Base-by-base conservation (phyloP, 2,888 invertebrate genomes). In the Lithophane ornitopus region DNA sequence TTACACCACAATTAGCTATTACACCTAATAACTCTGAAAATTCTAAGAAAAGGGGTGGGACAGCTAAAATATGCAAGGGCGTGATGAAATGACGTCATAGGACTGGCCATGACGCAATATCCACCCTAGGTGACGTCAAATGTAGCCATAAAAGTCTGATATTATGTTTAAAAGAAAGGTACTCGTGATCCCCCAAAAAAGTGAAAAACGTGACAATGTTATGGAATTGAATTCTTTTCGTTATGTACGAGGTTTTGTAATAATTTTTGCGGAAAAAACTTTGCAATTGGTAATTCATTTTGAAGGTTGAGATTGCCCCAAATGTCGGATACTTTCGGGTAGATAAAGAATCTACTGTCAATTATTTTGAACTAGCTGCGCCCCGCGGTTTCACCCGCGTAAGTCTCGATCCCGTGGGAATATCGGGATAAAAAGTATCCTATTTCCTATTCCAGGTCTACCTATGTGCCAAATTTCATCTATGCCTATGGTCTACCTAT, bases 81-180 rank as follows among this genome's bases (percentile, higher is more conserved):
- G 41, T 70, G 34, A 49, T 26, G 0, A 1, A 41, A 67, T 70
- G 19, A 28, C 70, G 81, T 81, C 62, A 84, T 41, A 2, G 0
- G 2, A 16, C 49, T 3, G 22, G 34, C 3, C 7, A 16, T 81
- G 69, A 70, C 81, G 85, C 81, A 84, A 62, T 52, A 44, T 0
- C 16, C 56, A 70, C 66, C 69, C 75, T 26, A 1, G 1, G 1
- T 81, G 58, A 63, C 81, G 85, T 81, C 70, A 28, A n/a, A 44
- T n/a, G 39, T 14, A 54, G 41, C 66, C 75, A 68, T 81, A 67
- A 67, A 81, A 84, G 41, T 54, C 19, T 22, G 22, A 22, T 22
- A 70, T 74, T 74, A 22, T 61, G 52, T 52, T 80, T 69, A 34
- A 49, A 34, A 46, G 22, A 34, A 49, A 34, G 41, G 22, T 41